Evolutionary conservation across 2,888 invertebrate genomes (phyloP).

Genomic region (Germaria angustata): DNA sequence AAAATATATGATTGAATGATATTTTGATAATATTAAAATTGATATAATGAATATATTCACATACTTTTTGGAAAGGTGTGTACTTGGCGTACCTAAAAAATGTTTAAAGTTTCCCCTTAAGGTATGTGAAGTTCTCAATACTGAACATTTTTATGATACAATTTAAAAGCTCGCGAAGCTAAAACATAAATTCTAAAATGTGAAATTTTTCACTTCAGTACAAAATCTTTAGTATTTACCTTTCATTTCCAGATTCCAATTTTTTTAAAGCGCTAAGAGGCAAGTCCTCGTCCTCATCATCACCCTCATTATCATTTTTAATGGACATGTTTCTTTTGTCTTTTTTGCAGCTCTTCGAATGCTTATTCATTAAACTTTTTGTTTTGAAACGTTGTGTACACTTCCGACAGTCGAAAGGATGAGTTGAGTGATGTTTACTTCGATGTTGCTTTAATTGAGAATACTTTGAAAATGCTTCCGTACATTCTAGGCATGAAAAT

Average conservation of each 20-base stretch:
- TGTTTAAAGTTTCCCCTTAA: too few species aligned
- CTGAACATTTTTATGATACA: too few species aligned
- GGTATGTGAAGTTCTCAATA: too few species aligned
- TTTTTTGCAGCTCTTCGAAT: constrained; percentile 32
- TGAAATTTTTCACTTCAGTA: background rate
- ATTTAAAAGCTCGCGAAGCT: too few species aligned
- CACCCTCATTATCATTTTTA: constrained; percentile 4
- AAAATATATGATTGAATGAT: too few species aligned
- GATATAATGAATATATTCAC: too few species aligned
- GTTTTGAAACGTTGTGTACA: constrained; percentile 51
- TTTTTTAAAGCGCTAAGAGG: constrained; percentile 55
- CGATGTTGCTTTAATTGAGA: constrained; percentile 40
- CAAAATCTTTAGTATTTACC: constrained; percentile 11
- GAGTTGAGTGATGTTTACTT: constrained; percentile 32
- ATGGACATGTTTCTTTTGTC: background rate
- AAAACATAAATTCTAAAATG: too few species aligned
- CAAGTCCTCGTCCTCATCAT: constrained; percentile 52
- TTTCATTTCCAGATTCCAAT: constrained; percentile 33
- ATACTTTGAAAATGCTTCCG: constrained; percentile 39
- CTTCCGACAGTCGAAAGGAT: constrained; percentile 44
- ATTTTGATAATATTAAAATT: too few species aligned
- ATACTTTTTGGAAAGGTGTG: too few species aligned
- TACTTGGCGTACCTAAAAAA: too few species aligned
- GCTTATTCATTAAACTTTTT: constrained; percentile 35
- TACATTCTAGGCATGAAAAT: constrained; percentile 45